phyloP scores from a whole-genome alignment of 2,797 vertebrate species.

The Taeniopygia guttata region DNA sequence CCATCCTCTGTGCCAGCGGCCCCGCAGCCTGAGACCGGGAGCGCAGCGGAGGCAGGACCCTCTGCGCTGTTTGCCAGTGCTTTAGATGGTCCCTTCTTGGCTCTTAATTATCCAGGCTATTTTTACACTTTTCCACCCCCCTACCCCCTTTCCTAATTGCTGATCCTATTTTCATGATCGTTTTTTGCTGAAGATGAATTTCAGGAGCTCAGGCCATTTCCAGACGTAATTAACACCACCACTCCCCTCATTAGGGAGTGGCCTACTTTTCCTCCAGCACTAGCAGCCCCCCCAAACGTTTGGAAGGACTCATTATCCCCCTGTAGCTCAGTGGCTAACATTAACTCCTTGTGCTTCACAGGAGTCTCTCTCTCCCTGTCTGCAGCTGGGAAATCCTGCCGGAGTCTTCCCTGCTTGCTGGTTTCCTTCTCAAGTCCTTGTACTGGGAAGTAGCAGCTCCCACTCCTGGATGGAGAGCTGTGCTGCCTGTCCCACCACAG shows the following conservation, averaged over 20 bases:
- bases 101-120: conserved; percentile 50
- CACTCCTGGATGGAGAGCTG: neutral
- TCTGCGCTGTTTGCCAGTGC: neutral
- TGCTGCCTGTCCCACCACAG: neutral
- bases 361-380: neutral
- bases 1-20: accelerated
- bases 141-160: conserved; percentile 15
- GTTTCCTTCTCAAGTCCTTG: neutral
- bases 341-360: neutral
- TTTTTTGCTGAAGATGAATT: conserved; percentile 55
- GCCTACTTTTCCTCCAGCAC: conserved; percentile 32
- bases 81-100: neutral
- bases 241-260: conserved; percentile 44
- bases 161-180: conserved; percentile 32
- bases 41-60: neutral
- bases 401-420: accelerated
- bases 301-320: neutral
- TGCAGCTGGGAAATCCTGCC: neutral
- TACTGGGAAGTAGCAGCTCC: neutral
- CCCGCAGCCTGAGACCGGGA: neutral
- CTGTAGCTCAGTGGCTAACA: neutral
- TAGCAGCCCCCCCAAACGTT: neutral
- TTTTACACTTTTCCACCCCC: neutral
- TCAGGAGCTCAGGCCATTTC: conserved; percentile 38
- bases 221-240: conserved; percentile 37